Percentiles rank a stretch among this genome's conserved stretches.
phyloP scores from a whole-genome alignment of 1,140 invertebrate genomes.

The Myzus persicae region DNA sequence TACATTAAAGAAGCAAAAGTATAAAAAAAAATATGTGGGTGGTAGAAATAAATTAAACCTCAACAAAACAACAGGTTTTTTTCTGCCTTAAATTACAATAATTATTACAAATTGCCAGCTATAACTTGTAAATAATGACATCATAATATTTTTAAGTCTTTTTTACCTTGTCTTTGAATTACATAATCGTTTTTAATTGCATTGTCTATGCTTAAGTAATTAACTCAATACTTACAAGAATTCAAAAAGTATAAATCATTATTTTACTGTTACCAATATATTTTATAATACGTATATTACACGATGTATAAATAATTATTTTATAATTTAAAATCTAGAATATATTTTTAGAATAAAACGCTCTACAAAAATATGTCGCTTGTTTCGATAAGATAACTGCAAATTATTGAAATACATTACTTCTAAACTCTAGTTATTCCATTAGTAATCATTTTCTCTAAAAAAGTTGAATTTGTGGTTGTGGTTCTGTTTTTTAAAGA shows the following conservation, averaged over 20 bases:
- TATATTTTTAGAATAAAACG: background rate
- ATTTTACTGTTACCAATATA: background rate
- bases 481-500: background rate
- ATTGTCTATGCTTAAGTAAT: background rate
- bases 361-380: background rate
- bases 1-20: background rate
- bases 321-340: background rate
- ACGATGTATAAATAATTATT: background rate
- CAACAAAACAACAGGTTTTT: no score
- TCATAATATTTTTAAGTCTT: background rate
- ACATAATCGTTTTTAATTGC: background rate
- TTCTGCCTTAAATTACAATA: slow-evolving; percentile 8
- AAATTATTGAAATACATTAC: background rate
- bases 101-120: background rate
- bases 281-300: background rate
- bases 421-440: background rate
- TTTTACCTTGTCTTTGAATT: background rate
- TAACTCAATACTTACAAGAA: background rate
- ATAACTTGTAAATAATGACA: background rate
- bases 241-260: background rate
- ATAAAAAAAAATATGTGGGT: background rate
- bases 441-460: background rate
- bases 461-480: background rate
- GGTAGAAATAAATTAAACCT: background rate
- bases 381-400: background rate